Percentiles rank a stretch among this genome's conserved stretches.
phyloP scores from a whole-genome alignment of 2,888 invertebrate genomes.

The Drosophila koepferae region DNA sequence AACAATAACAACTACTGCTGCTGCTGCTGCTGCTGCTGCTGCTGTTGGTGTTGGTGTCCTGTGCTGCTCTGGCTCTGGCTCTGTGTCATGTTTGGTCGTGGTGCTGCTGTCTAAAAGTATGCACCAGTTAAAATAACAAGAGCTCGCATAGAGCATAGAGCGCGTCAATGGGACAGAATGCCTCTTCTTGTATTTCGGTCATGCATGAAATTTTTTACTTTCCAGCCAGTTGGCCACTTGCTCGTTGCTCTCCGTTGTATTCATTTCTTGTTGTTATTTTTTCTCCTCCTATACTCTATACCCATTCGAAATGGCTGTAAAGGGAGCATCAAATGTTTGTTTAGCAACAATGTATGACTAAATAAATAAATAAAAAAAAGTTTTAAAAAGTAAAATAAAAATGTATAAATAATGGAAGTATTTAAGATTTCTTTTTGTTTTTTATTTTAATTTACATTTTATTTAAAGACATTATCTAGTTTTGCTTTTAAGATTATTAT shows the following conservation, averaged over 20 bases:
- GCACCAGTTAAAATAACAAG: slow-evolving; percentile 55
- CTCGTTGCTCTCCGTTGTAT: slow-evolving; percentile 40
- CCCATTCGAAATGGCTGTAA: background rate
- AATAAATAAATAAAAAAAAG: no score
- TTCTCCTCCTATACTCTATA: background rate
- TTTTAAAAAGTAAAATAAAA: no score
- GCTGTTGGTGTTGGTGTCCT: background rate
- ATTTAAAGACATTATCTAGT: no score
- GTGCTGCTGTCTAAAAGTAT: slow-evolving; percentile 64
- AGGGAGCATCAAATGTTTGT: background rate
- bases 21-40: slow-evolving; percentile 10
- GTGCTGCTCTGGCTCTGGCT: background rate
- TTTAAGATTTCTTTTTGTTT: no score
- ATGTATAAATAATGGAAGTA: no score
- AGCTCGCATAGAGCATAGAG: background rate
- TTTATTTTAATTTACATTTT: no score
- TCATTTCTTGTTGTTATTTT: slow-evolving; percentile 15
- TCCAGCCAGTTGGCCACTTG: slow-evolving; percentile 67
- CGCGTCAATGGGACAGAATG: slow-evolving; percentile 9
- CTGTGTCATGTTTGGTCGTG: slow-evolving; percentile 1
- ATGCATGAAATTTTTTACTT: slow-evolving; percentile 73
- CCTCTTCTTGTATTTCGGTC: slow-evolving; percentile 74
- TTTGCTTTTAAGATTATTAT: no score
- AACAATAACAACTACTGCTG: slow-evolving; percentile 26
- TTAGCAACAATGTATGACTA: no score